Percentiles rank a stretch among this genome's conserved stretches.
These are phyloP conservation scores for Eustalomyia histrio DNA, from an alignment of 2,888 invertebrate genomes.

Conservation along the genomic window DNA sequence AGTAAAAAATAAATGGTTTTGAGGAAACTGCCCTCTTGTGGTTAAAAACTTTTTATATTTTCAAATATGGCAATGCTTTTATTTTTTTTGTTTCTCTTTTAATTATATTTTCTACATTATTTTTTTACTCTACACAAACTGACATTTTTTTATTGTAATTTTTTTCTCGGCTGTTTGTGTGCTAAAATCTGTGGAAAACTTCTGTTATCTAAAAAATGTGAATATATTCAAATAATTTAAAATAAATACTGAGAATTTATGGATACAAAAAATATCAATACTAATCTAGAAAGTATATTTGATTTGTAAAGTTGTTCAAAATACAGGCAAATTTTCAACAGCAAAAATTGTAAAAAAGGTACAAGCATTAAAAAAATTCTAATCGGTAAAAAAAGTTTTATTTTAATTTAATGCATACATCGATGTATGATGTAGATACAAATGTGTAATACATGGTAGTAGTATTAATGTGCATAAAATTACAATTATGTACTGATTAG, in stretches of 20 bases:
- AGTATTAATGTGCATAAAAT: slow-evolving; percentile 54
- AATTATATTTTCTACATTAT: neutral
- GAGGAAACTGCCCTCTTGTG: too few species aligned
- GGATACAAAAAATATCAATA: too few species aligned
- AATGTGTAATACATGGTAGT: neutral
- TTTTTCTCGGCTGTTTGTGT: slow-evolving; percentile 33
- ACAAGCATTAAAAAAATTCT: neutral
- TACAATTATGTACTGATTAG: slow-evolving; percentile 54
- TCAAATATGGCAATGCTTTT: slow-evolving; percentile 26
- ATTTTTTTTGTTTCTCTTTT: slow-evolving; percentile 28
- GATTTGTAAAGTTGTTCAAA: too few species aligned
- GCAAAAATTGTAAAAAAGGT: too few species aligned
- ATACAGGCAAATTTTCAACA: too few species aligned
- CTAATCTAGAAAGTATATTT: too few species aligned
- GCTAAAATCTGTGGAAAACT: neutral
- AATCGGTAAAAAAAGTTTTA: neutral
- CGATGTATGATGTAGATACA: neutral
- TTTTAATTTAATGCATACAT: neutral
- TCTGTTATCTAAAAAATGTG: neutral
- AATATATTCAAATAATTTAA: neutral
- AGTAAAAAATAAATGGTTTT: too few species aligned
- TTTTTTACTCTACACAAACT: slow-evolving; percentile 17
- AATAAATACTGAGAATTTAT: too few species aligned
- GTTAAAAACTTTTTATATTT: too few species aligned
- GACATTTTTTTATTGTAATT: slow-evolving; percentile 41